Evolutionary conservation across 2,888 invertebrate species (phyloP).

Genomic region (Eupithecia insigniata): DNA sequence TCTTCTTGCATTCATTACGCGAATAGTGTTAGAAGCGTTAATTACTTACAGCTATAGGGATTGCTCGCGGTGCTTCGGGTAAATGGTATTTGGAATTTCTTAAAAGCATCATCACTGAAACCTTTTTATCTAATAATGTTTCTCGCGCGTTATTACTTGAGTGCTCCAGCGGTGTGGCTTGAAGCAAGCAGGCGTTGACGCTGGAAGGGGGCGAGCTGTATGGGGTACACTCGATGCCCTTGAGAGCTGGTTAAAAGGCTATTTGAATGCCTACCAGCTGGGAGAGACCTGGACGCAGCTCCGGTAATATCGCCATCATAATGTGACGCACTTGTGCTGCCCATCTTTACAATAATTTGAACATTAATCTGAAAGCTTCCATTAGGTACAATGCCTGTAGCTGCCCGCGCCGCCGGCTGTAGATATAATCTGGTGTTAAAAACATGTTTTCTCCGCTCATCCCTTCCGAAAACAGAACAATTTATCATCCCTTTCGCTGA

Average conservation of each 20-base stretch:
- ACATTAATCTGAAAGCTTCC: neutral
- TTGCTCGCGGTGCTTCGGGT: neutral
- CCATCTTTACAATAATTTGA: neutral
- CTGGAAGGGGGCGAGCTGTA: too few relatives aligned
- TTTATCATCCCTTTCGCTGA: constrained; percentile 26
- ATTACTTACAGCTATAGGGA: neutral
- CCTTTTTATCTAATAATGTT: neutral
- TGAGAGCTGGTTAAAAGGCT: neutral
- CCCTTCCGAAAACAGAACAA: constrained; percentile 22
- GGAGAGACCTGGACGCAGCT: neutral
- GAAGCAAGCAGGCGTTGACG: too few relatives aligned
- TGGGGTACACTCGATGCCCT: neutral
- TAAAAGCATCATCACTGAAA: neutral
- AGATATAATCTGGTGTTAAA: constrained; percentile 20
- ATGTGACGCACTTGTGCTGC: neutral
- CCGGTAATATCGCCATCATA: neutral
- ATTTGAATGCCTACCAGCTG: neutral
- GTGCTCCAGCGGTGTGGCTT: too few relatives aligned
- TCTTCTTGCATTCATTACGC: neutral
- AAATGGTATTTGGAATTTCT: neutral
- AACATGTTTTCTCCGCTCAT: constrained; percentile 28
- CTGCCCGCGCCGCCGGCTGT: neutral
- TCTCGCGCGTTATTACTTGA: too few relatives aligned
- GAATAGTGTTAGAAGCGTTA: too few relatives aligned
- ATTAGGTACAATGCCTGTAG: neutral